Base-by-base conservation (phyloP, 2,888 invertebrate genomes). In the Halictus ligatus region DNA sequence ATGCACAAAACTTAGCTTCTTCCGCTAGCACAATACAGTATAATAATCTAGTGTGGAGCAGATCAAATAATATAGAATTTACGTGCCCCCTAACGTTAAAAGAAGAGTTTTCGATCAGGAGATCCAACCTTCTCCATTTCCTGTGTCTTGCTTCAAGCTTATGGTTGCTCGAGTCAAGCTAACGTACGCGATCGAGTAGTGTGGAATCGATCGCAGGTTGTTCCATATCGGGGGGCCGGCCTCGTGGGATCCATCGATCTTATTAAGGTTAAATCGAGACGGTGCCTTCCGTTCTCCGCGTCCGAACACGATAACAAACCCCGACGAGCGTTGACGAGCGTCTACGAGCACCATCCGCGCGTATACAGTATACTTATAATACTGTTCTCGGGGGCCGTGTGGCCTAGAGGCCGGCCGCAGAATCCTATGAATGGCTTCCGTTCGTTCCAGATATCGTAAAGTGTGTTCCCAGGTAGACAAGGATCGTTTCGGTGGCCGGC, bases 171-270 rank as follows among this genome's bases (percentile, higher is more conserved):
- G 54, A 15, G 29, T 8, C 18, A 8, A 67, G 60, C 13, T 21
- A 18, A 35, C 18, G 35, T 35, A 35, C 69, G 40, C 35, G 69
- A 67, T 72, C 72, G 43, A 54, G 10, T 54, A 43, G 76, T 15
- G 25, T 75, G 48, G 54, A 78, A 72, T 75, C 81, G 80, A 60
- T 54, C 54, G 54, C 72, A 84, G 88, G 60, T 85, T 86, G 87
- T 83, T 86, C 90, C 92, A 88, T 92, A 92, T 89, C 90, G 10
- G 21, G 88, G 86, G 81, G 80, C 4, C 69, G 81, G 90, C 91
- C 92, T 91, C 93, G 87, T 81, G 92, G 92, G 92, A 94, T 91
- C 90, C 92, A 93, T 93, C 91, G 91, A 93, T 94, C 93, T 93
- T 92, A 92, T 93, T 93, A 92, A 90, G 91, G 92, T 90, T 92